phyloP scores from a whole-genome alignment of 1,140 invertebrate species.

The Euwallacea similis region DNA sequence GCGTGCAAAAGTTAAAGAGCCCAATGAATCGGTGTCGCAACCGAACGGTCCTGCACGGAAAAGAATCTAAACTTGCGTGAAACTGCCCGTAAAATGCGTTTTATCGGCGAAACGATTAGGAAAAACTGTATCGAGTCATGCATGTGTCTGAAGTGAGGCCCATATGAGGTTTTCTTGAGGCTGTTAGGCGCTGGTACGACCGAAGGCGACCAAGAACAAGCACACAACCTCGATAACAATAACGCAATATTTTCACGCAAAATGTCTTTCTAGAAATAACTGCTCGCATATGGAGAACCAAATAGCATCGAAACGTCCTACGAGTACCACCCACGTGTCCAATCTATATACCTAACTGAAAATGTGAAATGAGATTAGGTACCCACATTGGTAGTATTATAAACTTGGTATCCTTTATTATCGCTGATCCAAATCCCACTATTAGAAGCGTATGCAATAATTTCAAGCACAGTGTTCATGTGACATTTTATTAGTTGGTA shows the following conservation, averaged over 20 bases:
- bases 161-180: too few relatives aligned
- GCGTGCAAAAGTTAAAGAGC: too few relatives aligned
- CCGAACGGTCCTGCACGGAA: too few relatives aligned
- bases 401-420: slow-evolving; percentile 35
- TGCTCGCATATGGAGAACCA: slow-evolving; percentile 44
- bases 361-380: slow-evolving; percentile 37
- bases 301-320: slow-evolving; percentile 45
- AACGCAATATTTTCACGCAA: neutral
- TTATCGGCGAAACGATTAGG: too few relatives aligned
- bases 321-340: slow-evolving; percentile 26
- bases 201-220: too few relatives aligned
- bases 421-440: slow-evolving; percentile 34
- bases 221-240: neutral
- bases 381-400: slow-evolving; percentile 34
- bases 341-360: slow-evolving; percentile 33
- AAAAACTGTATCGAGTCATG: too few relatives aligned
- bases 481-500: neutral
- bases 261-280: slow-evolving; percentile 43
- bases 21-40: too few relatives aligned
- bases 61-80: too few relatives aligned
- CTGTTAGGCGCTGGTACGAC: too few relatives aligned
- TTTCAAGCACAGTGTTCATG: slow-evolving; percentile 19
- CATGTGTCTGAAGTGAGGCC: too few relatives aligned
- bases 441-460: slow-evolving; percentile 26
- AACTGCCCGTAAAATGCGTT: too few relatives aligned